Evolutionary conservation across 2,797 vertebrate genomes (phyloP), one percentile per base, ranked within the genome.

Genomic region (Platalea minor): DNA sequence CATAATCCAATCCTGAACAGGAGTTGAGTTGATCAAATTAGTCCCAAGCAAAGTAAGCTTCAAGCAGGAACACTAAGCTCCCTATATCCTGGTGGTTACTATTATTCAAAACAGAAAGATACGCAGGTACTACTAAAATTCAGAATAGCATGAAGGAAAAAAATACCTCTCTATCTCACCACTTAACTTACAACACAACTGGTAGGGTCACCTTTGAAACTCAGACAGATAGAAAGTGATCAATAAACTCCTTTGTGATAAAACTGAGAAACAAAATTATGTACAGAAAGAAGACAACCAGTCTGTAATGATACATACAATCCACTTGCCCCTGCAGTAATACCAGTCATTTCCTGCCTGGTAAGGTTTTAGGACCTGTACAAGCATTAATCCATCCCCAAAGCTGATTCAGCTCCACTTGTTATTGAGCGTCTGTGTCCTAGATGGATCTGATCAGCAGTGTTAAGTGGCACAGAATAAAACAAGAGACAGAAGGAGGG

Each of bases 111-210:
- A 17, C 3, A 57, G 37, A 43, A 75, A 56, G 13, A 57, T 73
- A 64, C 7, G 28, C 0, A 6, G 13, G 4, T 75, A 46, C 18
- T 60, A 15, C 8, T 85, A 7, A 50, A 75, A 57, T 10, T 68
- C 59, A 72, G 45, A 83, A 68, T 37, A 53, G 9, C 15, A 63
- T 19, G 39, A 86, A 69, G 16, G 11, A 17, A 56, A 80, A 48
- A 48, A 5, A 0, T 0, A 19, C 33, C 10, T n/a, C 25, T 79
- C 13, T n/a, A 0, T 28, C n/a, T 54, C 29, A 23, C 6, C 35
- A 4, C 29, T 64, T 63, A 79, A 67, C 12, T 45, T 79, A 14
- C 9, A 48, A n/a, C 17, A 57, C 11, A 48, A 24, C 12, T 0
- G 0, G 8, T 45, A 68, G 14, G 14, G 25, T 39, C 54, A 72